phyloP scores from a whole-genome alignment of 2,797 vertebrate genomes.

The Falco cherrug region DNA sequence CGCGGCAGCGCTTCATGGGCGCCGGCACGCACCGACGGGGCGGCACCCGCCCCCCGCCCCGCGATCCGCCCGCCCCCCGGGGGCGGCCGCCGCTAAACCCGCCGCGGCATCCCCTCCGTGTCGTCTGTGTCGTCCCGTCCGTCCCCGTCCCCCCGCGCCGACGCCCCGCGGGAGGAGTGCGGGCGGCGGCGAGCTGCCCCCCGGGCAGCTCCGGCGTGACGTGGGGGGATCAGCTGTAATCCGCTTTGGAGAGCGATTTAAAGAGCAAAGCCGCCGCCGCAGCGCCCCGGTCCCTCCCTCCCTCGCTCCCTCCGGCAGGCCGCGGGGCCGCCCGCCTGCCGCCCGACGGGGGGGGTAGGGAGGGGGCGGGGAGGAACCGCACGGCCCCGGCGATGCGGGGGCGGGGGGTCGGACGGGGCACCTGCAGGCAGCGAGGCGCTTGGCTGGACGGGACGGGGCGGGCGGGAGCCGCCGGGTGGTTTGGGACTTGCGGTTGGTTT shows the following conservation, averaged over 20 bases:
- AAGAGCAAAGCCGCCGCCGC: slow-evolving; percentile 80
- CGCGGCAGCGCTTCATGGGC: neutral
- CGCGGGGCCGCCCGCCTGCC: too few relatives aligned
- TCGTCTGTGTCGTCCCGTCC: too few relatives aligned
- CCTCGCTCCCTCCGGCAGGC: neutral
- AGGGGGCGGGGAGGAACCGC: neutral
- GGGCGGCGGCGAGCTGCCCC: too few relatives aligned
- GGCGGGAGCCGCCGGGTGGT: neutral
- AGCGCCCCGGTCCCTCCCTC: neutral
- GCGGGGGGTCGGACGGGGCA: neutral
- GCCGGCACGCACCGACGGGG: neutral
- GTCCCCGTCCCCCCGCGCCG: too few relatives aligned
- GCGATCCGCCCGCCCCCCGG: neutral
- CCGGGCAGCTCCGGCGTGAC: slow-evolving; percentile 31
- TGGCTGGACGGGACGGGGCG: too few relatives aligned
- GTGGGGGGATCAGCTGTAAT: slow-evolving; percentile 80
- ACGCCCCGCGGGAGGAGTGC: too few relatives aligned
- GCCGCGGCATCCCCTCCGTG: too few relatives aligned
- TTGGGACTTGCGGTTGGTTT: neutral
- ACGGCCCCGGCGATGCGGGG: too few relatives aligned
- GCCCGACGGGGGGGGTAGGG: neutral
- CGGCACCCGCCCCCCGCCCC: neutral
- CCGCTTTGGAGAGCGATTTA: slow-evolving; percentile 86
- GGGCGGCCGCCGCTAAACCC: neutral
- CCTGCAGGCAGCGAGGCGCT: neutral